Evolutionary conservation across 2,888 invertebrate species (phyloP).

Genomic region (Cheilosia impressa): DNA sequence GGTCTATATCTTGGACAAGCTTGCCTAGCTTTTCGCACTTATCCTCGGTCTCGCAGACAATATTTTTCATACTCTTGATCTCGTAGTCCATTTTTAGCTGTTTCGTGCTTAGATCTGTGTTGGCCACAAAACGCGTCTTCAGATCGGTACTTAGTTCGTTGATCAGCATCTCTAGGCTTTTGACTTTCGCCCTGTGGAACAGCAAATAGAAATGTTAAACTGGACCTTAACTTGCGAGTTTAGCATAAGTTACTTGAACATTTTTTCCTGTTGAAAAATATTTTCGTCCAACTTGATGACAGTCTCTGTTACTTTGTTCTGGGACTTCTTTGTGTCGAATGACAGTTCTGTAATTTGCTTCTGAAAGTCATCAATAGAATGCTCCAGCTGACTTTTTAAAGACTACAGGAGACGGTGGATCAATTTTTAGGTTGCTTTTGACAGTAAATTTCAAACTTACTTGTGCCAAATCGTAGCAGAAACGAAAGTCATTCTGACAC

Average conservation of each 20-base stretch:
- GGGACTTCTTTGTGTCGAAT: conserved; percentile 79
- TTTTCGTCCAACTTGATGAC: conserved; percentile 81
- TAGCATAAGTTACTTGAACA: conserved; percentile 77
- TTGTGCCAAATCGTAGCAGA: conserved; percentile 85
- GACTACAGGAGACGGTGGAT: conserved; percentile 71
- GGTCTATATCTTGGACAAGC: conserved; percentile 82
- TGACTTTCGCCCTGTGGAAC: conserved; percentile 79
- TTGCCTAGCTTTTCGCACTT: conserved; percentile 84
- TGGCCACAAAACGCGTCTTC: conserved; percentile 78
- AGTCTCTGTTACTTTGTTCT: conserved; percentile 81
- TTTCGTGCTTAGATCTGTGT: conserved; percentile 83
- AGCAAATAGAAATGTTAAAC: conserved; percentile 3
- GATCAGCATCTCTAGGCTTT: conserved; percentile 79
- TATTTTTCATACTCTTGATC: conserved; percentile 84
- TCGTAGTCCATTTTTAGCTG: conserved; percentile 84
- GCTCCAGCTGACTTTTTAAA: conserved; percentile 79
- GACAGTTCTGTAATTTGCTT: conserved; percentile 80
- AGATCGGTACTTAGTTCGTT: conserved; percentile 80
- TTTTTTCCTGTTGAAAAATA: conserved; percentile 79
- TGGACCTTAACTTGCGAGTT: neutral
- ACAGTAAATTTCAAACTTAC: conserved; percentile 53
- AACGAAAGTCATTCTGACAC: conserved; percentile 85
- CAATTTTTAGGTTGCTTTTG: neutral
- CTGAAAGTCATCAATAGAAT: conserved; percentile 78
- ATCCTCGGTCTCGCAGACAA: conserved; percentile 84